Evolutionary conservation across 1,140 invertebrate species (phyloP).

Genomic region (Dendrolimus kikuchii): DNA sequence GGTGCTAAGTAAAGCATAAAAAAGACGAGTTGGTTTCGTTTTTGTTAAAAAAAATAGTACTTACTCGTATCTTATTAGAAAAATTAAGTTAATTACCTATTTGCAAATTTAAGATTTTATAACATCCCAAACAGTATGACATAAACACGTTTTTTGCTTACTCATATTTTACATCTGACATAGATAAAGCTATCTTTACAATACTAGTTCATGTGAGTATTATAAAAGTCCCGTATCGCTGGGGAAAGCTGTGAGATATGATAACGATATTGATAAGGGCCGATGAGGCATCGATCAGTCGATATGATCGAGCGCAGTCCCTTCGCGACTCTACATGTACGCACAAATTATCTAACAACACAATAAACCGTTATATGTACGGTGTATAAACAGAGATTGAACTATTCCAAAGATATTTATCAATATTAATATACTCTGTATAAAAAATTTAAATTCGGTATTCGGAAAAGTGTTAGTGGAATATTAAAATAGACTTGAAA

Average conservation of each 20-base stretch:
- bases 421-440: neutral
- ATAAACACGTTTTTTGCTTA: constrained; percentile 22
- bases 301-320: constrained; percentile 43
- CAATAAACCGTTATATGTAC: constrained; percentile 9
- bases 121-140: constrained; percentile 19
- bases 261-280: constrained; percentile 65
- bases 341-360: constrained; percentile 12
- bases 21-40: too few species aligned
- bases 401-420: neutral
- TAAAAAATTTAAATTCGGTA: neutral
- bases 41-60: too few species aligned
- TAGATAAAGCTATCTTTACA: constrained; percentile 44
- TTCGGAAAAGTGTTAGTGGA: neutral
- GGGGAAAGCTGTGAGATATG: constrained; percentile 70
- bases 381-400: neutral
- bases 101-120: constrained; percentile 34
- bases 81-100: constrained; percentile 27
- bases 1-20: too few species aligned
- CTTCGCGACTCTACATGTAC: constrained; percentile 13
- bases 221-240: constrained; percentile 64
- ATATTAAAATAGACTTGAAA: constrained; percentile 2
- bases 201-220: constrained; percentile 30
- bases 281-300: constrained; percentile 62
- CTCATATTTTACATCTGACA: constrained; percentile 36
- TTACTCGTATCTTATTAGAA: neutral